These are phyloP conservation scores for Hololepta plana DNA, from an alignment of 2,888 invertebrate genomes.

Conservation along the genomic window DNA sequence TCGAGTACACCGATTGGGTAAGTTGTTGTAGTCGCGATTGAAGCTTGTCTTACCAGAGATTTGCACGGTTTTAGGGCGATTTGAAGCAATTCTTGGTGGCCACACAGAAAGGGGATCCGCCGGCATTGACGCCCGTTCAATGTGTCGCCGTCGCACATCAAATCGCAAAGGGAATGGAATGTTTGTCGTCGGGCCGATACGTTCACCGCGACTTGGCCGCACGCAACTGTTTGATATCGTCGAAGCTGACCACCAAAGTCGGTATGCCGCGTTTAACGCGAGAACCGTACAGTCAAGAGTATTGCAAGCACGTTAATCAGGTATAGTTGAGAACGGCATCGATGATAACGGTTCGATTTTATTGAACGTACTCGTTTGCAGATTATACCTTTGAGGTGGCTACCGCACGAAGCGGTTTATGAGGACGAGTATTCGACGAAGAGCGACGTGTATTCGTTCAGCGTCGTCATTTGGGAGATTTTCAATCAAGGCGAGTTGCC, in stretches of 20 bases:
- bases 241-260: slow-evolving; percentile 65
- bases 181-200: slow-evolving; percentile 52
- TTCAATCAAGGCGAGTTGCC: slow-evolving; percentile 63
- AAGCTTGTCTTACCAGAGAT: slow-evolving; percentile 14
- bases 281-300: slow-evolving; percentile 80
- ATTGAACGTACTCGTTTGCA: slow-evolving; percentile 17
- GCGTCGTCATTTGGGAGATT: slow-evolving; percentile 80
- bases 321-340: too few species aligned
- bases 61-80: slow-evolving; percentile 69
- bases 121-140: slow-evolving; percentile 48
- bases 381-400: slow-evolving; percentile 78
- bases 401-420: slow-evolving; percentile 73
- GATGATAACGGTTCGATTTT: slow-evolving; percentile 1
- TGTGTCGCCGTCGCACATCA: slow-evolving; percentile 51
- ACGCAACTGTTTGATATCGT: slow-evolving; percentile 77
- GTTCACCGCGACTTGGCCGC: slow-evolving; percentile 88
- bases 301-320: slow-evolving; percentile 68
- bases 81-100: slow-evolving; percentile 75
- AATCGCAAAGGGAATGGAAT: slow-evolving; percentile 66
- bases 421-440: slow-evolving; percentile 86
- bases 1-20: slow-evolving; percentile 90
- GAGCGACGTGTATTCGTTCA: slow-evolving; percentile 85
- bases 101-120: slow-evolving; percentile 34
- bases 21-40: too few species aligned
- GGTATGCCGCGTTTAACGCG: slow-evolving; percentile 61